These are phyloP conservation scores for Darevskia mixta DNA, from an alignment of 2,797 vertebrate genomes.

Conservation along the genomic window DNA sequence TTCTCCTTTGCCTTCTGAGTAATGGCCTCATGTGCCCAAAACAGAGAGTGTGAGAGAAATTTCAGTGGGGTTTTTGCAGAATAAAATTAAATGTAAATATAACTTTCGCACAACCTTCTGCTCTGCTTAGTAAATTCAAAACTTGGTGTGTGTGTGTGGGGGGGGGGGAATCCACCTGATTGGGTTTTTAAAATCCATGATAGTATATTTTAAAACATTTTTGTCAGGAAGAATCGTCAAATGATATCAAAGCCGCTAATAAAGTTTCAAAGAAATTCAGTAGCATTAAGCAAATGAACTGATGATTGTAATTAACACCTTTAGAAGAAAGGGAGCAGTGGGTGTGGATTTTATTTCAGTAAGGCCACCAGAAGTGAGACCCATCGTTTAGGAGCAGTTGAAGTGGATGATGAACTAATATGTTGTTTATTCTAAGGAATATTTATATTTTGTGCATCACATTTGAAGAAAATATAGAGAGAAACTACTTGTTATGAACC, in stretches of 20 bases:
- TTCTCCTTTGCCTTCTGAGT: background rate
- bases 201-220: slow-evolving; percentile 1
- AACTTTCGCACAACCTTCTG: background rate
- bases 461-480: background rate
- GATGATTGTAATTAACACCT: background rate
- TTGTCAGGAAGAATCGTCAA: background rate
- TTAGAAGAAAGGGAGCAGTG: background rate
- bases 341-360: background rate
- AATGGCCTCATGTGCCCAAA: background rate
- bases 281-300: background rate
- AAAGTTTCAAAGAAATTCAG: background rate
- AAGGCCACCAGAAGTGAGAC: background rate
- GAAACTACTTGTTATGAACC: background rate
- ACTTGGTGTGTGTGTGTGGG: background rate
- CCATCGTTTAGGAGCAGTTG: background rate
- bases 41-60: background rate
- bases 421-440: background rate
- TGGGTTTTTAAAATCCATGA: background rate
- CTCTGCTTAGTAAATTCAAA: background rate
- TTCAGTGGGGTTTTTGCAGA: background rate
- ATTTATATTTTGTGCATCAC: background rate
- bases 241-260: background rate
- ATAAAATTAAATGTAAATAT: slow-evolving; percentile 6
- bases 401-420: background rate
- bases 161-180: background rate